Base-by-base conservation (phyloP, 2,888 invertebrate genomes). In the Halictus ligatus region DNA sequence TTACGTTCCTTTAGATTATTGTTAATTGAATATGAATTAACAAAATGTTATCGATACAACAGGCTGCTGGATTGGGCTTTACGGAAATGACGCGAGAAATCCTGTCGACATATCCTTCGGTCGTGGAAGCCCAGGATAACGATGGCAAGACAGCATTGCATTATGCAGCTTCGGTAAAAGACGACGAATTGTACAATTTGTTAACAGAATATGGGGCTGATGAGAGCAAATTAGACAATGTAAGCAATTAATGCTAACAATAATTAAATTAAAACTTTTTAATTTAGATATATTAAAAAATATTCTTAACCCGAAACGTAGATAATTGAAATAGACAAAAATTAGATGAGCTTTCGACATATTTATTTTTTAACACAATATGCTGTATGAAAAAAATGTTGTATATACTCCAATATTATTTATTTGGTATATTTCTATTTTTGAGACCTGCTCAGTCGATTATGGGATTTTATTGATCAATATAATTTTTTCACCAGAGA, bases 131-230 rank as follows among this genome's bases (percentile, higher is more conserved):
- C 60, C 95, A 96, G 29, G 99, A 99, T 95, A 97, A 97, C 92
- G 98, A 98, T 85, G 98, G 98, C 40, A 96, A 98, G 89, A 98
- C 98, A 0, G 97, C 99, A 0, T 95, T 99, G 75, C 99, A 99
- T 95, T 99, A 98, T 95, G 98, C 98, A 0, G 98, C 98, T 3
- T 96, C 97, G 21, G 96, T 97, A 43, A 97, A 97, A 94, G 98
- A 98, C 92, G 97, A 97, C 79, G 97, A 97, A 89, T 97, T 97
- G 92, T 98, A 97, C 93, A 97, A 98, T 92, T 96, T 98, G 80
- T 96, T 99, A 18, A 96, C 98, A 54, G 97, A 97, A 89, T 96
- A 97, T 43, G 99, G 99, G 50, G 98, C 98, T 35, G 98, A 98
- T 92, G 98, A 98, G 95, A 97, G 97, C 89, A 96, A 97, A 80